Percentiles rank a stretch among this genome's conserved stretches.
phyloP scores from a whole-genome alignment of 2,113 vertebrate genomes.

The Tichodroma muraria region DNA sequence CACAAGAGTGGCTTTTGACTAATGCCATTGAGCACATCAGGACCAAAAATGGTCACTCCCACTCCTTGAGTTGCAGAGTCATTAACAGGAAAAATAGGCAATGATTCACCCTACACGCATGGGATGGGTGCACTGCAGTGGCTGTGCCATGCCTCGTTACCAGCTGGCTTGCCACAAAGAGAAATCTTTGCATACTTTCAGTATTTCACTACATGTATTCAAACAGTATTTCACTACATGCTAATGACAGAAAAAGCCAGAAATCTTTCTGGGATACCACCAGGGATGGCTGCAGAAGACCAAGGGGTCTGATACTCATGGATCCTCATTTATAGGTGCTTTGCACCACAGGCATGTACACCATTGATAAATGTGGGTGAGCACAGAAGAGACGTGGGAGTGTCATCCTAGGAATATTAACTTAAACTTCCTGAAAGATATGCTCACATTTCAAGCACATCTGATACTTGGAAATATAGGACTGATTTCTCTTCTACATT shows the following conservation, averaged over 20 bases:
- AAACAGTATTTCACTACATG: neutral
- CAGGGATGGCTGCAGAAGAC: neutral
- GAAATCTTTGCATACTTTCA: neutral
- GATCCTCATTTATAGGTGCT: neutral
- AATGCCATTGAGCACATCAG: neutral
- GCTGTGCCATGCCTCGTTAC: neutral
- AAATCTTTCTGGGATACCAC: neutral
- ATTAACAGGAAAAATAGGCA: neutral
- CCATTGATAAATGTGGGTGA: neutral
- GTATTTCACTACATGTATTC: neutral
- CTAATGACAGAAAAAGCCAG: neutral
- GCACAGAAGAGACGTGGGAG: neutral
- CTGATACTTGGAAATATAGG: neutral
- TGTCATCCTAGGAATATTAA: neutral
- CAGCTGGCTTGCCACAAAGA: neutral
- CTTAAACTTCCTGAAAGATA: neutral
- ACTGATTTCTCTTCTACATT: neutral
- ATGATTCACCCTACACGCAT: neutral
- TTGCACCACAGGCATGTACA: neutral
- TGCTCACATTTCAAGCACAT: neutral
- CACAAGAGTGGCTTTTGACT: neutral
- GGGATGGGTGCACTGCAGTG: neutral
- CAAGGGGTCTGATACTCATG: neutral
- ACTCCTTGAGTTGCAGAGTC: neutral
- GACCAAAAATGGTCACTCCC: neutral